phyloP scores from a whole-genome alignment of 2,113 vertebrate species.

The Pteropus alecto region DNA sequence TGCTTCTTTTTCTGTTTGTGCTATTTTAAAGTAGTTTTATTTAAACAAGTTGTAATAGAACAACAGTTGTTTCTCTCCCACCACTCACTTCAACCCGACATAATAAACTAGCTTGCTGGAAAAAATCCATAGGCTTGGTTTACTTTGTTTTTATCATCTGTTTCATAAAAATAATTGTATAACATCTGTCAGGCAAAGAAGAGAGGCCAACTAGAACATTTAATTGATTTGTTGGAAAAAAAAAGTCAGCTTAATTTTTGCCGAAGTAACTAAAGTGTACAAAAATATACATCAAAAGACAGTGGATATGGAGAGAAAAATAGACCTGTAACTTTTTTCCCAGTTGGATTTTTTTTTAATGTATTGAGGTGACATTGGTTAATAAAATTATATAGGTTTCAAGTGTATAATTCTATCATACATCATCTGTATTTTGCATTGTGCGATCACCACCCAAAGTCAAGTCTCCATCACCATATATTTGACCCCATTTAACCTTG shows the following conservation, averaged over 20 bases:
- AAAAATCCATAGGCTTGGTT: neutral
- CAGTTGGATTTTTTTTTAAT: neutral
- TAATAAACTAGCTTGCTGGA: neutral
- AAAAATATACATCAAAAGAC: neutral
- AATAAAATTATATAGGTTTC: no score
- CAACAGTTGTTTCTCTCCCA: neutral
- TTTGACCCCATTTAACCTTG: no score
- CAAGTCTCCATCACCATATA: no score
- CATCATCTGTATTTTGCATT: no score
- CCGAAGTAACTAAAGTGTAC: neutral
- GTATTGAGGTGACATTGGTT: no score
- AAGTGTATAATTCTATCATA: no score
- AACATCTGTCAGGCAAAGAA: neutral
- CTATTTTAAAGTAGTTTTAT: neutral
- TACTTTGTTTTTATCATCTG: neutral
- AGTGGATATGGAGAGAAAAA: neutral
- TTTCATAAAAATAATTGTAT: neutral
- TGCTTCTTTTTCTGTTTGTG: neutral
- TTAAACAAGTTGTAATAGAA: neutral
- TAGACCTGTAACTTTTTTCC: neutral
- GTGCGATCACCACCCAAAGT: no score
- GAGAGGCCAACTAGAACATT: neutral
- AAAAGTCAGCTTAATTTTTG: neutral
- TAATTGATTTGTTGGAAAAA: neutral
- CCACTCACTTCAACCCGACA: accelerated